Evolutionary conservation across 2,113 vertebrate species (phyloP).

Genomic region (Chelonoidis abingdonii): DNA sequence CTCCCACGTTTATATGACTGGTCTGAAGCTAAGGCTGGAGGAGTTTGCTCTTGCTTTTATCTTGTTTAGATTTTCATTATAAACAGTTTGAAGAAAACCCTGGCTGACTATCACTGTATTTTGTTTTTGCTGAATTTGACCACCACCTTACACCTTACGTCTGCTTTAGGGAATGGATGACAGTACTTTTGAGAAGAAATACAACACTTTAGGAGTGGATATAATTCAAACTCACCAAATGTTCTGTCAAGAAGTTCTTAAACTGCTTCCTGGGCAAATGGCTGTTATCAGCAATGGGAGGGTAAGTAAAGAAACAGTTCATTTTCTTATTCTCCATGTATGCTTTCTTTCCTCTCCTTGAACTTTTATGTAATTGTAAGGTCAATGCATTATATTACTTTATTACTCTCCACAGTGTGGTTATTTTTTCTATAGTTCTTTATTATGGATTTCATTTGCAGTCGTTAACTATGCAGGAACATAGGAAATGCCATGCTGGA

Average conservation of each 20-base stretch:
- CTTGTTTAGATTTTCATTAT: not conserved
- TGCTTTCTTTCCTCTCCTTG: not conserved
- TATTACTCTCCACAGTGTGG: not conserved
- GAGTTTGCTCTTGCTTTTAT: not conserved
- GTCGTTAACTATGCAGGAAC: not conserved
- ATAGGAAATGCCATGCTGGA: not conserved
- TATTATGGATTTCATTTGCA: not conserved
- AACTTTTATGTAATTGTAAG: not conserved
- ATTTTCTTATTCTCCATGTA: not conserved
- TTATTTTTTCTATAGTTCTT: not conserved
- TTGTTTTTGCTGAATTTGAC: not conserved
- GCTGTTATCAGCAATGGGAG: conserved; percentile 92
- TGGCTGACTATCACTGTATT: not conserved
- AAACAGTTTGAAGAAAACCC: not conserved
- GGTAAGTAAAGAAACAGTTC: conserved; percentile 81
- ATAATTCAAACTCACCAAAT: conserved; percentile 89
- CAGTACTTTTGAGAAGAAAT: conserved; percentile 93
- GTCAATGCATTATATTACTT: not conserved
- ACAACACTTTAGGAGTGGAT: conserved; percentile 91
- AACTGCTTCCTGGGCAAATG: conserved; percentile 86
- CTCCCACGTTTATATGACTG: rapidly evolving
- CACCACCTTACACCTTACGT: conserved; percentile 20
- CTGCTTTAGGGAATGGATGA: conserved; percentile 88
- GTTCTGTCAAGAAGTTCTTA: conserved; percentile 91
- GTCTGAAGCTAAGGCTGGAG: not conserved